Base-by-base conservation (phyloP, 2,888 invertebrate species). In the Drosophila bunnanda region DNA sequence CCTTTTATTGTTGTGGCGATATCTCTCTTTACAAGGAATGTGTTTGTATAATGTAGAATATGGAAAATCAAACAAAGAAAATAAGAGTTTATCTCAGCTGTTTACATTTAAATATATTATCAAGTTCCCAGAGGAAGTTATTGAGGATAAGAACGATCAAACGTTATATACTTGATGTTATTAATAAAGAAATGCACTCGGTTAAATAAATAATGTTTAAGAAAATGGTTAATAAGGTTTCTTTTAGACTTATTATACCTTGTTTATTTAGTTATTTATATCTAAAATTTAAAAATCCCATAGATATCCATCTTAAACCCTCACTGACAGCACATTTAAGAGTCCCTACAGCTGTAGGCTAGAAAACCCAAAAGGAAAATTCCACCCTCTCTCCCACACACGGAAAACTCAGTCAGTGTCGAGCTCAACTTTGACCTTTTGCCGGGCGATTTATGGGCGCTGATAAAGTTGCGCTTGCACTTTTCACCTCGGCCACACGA, bases 401-500 rank as follows among this genome's bases (percentile, higher is more conserved):
- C 12, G 9, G 20, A n/a, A 53, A 36, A 44, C 4, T 20, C 52
- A 22, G 36, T 9, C 54, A 22, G 34, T 12, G 46, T 25, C 46
- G n/a, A 20, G 38, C 46, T 66, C 41, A 69, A 78, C 75, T 74
- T 80, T 86, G 81, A 83, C 81, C 84, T 86, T 79, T 75, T 39
- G 52, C 56, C 65, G 56, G 38, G 74, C 81, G 60, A 83, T 82
- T 78, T 70, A 80, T 66, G 72, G 65, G 36, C 74, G 44, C 53
- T 69, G 72, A 79, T 79, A 65, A 64, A 57, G 55, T 56, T 48
- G 71, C 60, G 77, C 67, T 59, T 70, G 71, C 71, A 73, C 64
- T 73, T 73, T 64, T 56, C 61, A 56, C 61, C 53, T 55, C 54
- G 54, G 46, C 61, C 53, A 32, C 43, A 56, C 61, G 38, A 46